Evolutionary conservation across 1,140 invertebrate species (phyloP).

Genomic region (Euwallacea fornicatus): DNA sequence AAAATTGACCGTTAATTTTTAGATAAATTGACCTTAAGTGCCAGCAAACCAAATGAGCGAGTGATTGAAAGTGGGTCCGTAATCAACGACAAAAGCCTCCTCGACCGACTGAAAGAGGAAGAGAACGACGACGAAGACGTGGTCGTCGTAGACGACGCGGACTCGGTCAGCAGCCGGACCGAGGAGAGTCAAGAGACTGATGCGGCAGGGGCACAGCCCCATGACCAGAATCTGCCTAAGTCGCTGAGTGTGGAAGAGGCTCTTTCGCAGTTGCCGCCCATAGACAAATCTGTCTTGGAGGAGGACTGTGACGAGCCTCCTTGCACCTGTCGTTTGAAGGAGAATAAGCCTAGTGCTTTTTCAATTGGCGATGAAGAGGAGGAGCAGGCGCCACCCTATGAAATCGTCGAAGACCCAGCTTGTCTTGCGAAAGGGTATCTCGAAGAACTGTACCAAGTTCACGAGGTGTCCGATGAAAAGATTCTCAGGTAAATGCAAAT

Average conservation of each 20-base stretch:
- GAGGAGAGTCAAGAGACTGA: constrained; percentile 43
- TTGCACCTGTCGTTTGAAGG: constrained; percentile 43
- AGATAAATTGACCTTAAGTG: constrained; percentile 29
- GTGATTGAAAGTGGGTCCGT: constrained; percentile 48
- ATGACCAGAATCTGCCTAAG: constrained; percentile 3
- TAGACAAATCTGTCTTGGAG: constrained; percentile 41
- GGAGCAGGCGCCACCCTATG: constrained; percentile 34
- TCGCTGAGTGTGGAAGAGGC: constrained; percentile 48
- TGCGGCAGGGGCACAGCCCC: not conserved
- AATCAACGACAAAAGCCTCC: constrained; percentile 45
- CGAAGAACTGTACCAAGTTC: constrained; percentile 44
- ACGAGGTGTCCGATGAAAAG: constrained; percentile 36
- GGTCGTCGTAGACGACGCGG: constrained; percentile 40
- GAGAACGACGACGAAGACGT: constrained; percentile 39
- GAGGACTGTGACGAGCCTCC: constrained; percentile 30
- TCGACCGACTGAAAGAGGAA: constrained; percentile 35
- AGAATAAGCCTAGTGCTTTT: constrained; percentile 42
- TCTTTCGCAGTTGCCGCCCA: constrained; percentile 47
- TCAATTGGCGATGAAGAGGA: constrained; percentile 37
- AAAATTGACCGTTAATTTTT: constrained; percentile 6
- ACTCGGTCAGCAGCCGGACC: constrained; percentile 9
- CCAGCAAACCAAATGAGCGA: constrained; percentile 37
- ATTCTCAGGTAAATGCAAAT: constrained; percentile 25
- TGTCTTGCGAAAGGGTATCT: constrained; percentile 47
- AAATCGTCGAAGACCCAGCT: constrained; percentile 44